Percentiles rank a stretch among this genome's conserved stretches.
These are phyloP conservation scores for Uropetala carovei DNA, from an alignment of 2,888 invertebrate species.

Conservation along the genomic window DNA sequence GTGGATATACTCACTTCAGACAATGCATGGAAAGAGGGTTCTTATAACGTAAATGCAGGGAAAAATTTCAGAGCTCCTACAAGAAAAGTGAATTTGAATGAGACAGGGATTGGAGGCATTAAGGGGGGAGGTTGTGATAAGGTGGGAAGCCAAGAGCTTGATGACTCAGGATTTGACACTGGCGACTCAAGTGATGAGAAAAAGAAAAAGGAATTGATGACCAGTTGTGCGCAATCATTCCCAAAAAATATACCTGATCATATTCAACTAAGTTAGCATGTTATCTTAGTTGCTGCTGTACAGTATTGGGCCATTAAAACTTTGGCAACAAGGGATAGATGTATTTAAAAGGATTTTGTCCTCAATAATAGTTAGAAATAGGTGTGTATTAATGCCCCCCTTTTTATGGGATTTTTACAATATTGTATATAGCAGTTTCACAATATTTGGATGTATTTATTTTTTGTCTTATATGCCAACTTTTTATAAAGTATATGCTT, in stretches of 20 bases:
- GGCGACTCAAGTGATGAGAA: conserved; percentile 74
- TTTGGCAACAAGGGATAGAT: conserved; percentile 25
- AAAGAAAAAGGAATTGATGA: conserved; percentile 69
- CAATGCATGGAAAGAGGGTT: conserved; percentile 36
- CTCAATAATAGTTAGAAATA: conserved; percentile 11
- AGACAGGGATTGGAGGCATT: not conserved
- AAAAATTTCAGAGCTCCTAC: conserved; percentile 38
- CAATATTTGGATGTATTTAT: conserved; percentile 61
- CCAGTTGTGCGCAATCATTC: not conserved
- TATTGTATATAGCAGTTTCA: conserved; percentile 27
- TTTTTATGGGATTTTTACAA: conserved; percentile 43
- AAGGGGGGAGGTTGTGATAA: not conserved
- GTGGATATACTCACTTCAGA: conserved; percentile 25
- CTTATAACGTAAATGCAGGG: conserved; percentile 29
- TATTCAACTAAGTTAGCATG: conserved; percentile 54
- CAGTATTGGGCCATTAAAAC: not conserved
- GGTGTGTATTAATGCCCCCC: not conserved
- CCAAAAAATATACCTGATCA: conserved; percentile 34
- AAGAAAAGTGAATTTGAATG: conserved; percentile 55
- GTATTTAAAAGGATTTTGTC: conserved; percentile 35
- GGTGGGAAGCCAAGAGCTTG: conserved; percentile 69
- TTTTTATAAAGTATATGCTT: conserved; percentile 58
- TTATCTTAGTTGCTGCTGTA: not conserved
- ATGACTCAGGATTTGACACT: conserved; percentile 74
- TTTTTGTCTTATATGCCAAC: conserved; percentile 49